Evolutionary conservation across 2,888 invertebrate species (phyloP).

Genomic region (Eurytoma californica): DNA sequence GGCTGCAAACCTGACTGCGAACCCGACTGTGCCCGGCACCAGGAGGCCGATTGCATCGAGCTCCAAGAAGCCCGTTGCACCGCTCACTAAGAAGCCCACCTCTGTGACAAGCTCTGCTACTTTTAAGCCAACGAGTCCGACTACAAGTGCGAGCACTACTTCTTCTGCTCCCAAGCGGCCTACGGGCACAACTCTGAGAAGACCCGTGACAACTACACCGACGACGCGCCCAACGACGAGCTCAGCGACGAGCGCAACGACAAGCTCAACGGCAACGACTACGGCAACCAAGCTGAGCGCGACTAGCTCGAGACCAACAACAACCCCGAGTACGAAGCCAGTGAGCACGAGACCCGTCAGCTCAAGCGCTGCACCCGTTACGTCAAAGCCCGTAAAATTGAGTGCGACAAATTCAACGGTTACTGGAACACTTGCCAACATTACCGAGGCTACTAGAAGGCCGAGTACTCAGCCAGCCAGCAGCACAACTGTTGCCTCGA

Average conservation of each 20-base stretch:
- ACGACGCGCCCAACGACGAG: background rate
- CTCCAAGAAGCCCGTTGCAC: conserved; percentile 2
- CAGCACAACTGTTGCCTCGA: no score
- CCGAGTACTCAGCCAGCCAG: background rate
- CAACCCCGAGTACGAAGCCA: conserved; percentile 43
- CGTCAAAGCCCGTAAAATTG: conserved; percentile 51
- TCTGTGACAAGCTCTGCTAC: background rate
- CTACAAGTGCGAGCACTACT: background rate
- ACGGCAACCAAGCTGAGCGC: conserved; percentile 55
- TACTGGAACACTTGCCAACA: conserved; percentile 45
- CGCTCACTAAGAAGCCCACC: background rate
- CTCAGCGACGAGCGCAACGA: background rate
- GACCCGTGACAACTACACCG: background rate
- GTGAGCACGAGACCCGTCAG: background rate
- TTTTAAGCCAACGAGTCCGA: conserved; percentile 21
- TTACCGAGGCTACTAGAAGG: conserved; percentile 58
- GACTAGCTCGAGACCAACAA: conserved; percentile 60
- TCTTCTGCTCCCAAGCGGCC: conserved; percentile 39
- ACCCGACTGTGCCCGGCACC: conserved; percentile 52
- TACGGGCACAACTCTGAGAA: no score
- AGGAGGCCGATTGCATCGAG: conserved; percentile 55
- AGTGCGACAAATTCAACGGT: conserved; percentile 41
- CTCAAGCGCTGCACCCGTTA: conserved; percentile 48
- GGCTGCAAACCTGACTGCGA: no score
- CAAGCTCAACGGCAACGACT: conserved; percentile 52